Evolutionary conservation across 2,113 vertebrate species (phyloP).

Genomic region (Sinocyclocheilus rhinocerous): DNA sequence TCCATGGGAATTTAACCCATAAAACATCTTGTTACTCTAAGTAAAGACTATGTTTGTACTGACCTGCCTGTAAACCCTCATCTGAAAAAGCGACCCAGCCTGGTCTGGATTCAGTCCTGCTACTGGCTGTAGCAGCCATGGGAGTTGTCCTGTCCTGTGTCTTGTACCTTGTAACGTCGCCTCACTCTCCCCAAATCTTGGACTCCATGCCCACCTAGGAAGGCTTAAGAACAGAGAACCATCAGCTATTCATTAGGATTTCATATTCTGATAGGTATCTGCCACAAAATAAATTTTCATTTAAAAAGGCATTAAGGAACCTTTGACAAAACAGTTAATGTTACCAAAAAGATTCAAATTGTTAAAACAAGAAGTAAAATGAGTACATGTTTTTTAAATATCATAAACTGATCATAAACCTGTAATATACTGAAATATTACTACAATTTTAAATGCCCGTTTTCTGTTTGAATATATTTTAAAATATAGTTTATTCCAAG

Average conservation of each 20-base stretch:
- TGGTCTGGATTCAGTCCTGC: neutral
- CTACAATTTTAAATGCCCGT: no score
- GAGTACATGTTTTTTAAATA: no score
- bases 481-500: no score
- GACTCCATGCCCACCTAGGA: slow-evolving; percentile 17
- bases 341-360: neutral
- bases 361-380: no score
- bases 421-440: no score
- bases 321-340: neutral
- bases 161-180: neutral
- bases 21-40: neutral
- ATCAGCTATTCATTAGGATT: neutral
- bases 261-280: neutral
- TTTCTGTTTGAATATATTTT: no score
- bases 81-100: slow-evolving; percentile 61
- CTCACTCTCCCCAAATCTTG: slow-evolving; percentile 18
- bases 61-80: slow-evolving; percentile 32
- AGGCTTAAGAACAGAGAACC: neutral
- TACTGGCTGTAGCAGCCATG: slow-evolving; percentile 44
- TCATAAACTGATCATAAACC: no score
- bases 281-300: neutral
- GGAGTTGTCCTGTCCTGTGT: neutral
- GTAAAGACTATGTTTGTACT: neutral
- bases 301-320: neutral
- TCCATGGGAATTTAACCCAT: neutral